Conservation (phyloP, 2,113 vertebrate species). For the Laterallus jamaicensis region DNA sequence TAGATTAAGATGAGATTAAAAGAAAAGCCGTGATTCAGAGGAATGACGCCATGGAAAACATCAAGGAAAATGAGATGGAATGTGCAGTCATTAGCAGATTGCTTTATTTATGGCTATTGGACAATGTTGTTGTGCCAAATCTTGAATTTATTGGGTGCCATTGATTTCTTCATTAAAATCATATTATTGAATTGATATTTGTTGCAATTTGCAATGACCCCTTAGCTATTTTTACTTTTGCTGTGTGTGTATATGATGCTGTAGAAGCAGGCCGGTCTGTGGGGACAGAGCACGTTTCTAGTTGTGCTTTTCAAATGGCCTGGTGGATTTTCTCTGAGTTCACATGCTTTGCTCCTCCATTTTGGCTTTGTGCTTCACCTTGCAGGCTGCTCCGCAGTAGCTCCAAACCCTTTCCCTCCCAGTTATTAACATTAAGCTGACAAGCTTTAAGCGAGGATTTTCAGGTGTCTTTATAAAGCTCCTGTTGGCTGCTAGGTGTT, state of each 20-base stretch:
- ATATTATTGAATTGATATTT: slow-evolving; percentile 2
- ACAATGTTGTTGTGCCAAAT: slow-evolving; percentile 1
- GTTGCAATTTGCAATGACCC: neutral
- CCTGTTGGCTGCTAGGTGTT: slow-evolving; percentile 24
- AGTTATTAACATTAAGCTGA: slow-evolving; percentile 45
- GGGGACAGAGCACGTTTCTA: neutral
- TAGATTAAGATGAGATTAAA: slow-evolving; percentile 49
- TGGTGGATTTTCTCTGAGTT: neutral
- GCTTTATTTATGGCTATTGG: slow-evolving; percentile 35
- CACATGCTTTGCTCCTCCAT: neutral
- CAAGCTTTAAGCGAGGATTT: slow-evolving; percentile 48
- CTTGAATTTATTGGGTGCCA: neutral
- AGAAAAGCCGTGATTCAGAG: slow-evolving; percentile 48
- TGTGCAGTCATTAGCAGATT: slow-evolving; percentile 38
- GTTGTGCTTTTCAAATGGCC: neutral
- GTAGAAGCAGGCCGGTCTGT: neutral
- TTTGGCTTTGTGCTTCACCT: slow-evolving; percentile 19
- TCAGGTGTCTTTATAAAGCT: slow-evolving; percentile 59
- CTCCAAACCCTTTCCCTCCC: slow-evolving; percentile 6
- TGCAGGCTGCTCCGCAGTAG: neutral
- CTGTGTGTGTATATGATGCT: neutral
- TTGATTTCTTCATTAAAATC: slow-evolving; percentile 28
- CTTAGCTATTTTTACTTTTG: slow-evolving; percentile 4
- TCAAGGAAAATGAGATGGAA: slow-evolving; percentile 50
- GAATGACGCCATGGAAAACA: slow-evolving; percentile 29